A percentile compares a stretch with the other conserved stretches of the same genome.
Evolutionary conservation across 2,113 vertebrate species (phyloP).

Genomic region (Silurus glanis): DNA sequence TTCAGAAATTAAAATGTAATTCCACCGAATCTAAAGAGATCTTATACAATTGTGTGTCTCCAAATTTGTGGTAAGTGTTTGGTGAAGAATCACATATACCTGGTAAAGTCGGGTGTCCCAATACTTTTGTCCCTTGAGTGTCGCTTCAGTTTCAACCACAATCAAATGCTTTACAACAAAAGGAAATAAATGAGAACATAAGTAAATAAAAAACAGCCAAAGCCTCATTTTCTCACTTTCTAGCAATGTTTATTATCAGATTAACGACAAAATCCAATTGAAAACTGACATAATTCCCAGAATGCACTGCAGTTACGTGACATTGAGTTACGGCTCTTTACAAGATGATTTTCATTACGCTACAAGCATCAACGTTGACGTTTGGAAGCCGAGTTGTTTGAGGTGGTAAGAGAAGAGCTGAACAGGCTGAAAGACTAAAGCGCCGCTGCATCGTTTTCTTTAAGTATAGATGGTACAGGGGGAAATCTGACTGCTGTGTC

Average conservation of each 20-base stretch:
- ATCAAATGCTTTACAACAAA: too few relatives aligned
- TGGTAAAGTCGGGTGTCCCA: too few relatives aligned
- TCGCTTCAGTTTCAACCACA: too few relatives aligned
- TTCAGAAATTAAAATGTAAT: too few relatives aligned
- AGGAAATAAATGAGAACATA: too few relatives aligned
- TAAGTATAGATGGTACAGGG: neutral
- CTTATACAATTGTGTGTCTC: too few relatives aligned
- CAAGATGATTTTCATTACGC: too few relatives aligned
- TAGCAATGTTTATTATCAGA: neutral
- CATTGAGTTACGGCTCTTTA: neutral
- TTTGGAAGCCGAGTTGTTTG: neutral
- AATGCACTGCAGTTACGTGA: neutral
- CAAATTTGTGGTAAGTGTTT: too few relatives aligned
- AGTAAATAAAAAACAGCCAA: neutral
- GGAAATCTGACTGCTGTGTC: neutral
- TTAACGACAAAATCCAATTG: neutral
- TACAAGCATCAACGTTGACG: neutral
- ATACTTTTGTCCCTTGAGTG: too few relatives aligned
- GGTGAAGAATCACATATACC: too few relatives aligned
- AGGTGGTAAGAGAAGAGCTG: neutral
- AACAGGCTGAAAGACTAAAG: neutral
- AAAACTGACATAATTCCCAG: neutral
- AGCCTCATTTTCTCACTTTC: too few relatives aligned
- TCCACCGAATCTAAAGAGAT: too few relatives aligned
- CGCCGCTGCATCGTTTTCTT: neutral